Evolutionary conservation across 92 coral and sea anemone genomes (phyloP).

Genomic region (Umimayanthus kanabou): DNA sequence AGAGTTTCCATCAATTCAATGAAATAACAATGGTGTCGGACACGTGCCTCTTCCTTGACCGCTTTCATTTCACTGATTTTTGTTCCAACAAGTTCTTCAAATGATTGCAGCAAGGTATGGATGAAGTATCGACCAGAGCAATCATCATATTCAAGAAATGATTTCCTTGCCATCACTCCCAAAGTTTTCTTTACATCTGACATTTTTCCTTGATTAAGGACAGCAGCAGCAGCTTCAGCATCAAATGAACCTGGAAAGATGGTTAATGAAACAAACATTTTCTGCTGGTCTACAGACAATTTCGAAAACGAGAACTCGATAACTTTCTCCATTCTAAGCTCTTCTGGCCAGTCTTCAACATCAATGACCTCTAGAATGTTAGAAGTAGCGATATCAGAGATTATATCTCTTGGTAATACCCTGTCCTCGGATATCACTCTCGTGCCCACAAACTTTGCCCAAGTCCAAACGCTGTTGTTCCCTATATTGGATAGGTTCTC

Average conservation of each 20-base stretch:
- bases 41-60: not conserved
- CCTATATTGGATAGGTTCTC: not conserved
- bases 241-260: slow-evolving; percentile 11
- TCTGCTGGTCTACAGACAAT: not conserved
- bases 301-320: not conserved
- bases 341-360: not conserved
- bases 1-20: not conserved
- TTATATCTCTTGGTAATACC: not conserved
- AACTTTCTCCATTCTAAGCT: not conserved
- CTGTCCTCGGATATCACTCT: not conserved
- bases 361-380: slow-evolving; percentile 21
- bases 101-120: not conserved
- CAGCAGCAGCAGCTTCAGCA: not conserved
- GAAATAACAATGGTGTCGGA: not conserved
- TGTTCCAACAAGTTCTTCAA: not conserved
- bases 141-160: not conserved
- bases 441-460: slow-evolving; percentile 1
- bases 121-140: not conserved
- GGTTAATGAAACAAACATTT: not conserved
- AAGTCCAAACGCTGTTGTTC: not conserved
- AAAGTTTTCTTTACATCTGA: not conserved
- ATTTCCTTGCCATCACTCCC: not conserved
- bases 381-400: not conserved
- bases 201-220: not conserved
- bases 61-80: not conserved